These are phyloP conservation scores for Zoanthus gigantus DNA, from an alignment of 92 coral and sea anemone genomes.

Conservation along the genomic window DNA sequence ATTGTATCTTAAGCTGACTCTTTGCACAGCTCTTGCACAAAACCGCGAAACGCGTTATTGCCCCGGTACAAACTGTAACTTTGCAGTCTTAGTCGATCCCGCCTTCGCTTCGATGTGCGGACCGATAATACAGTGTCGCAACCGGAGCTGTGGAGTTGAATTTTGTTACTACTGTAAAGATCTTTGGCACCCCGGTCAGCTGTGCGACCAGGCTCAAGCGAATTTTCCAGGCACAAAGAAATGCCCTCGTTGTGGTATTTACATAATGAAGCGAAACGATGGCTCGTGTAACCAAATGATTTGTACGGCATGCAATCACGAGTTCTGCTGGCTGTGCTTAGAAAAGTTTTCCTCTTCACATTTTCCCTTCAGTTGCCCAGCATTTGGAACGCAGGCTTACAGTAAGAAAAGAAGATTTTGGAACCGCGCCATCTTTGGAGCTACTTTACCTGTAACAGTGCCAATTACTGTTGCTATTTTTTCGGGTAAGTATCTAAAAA, in stretches of 20 bases:
- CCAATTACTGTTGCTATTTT: slow-evolving; percentile 25
- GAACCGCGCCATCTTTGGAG: slow-evolving; percentile 32
- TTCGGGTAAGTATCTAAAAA: not conserved
- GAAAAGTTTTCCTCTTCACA: slow-evolving; percentile 38
- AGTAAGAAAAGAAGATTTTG: slow-evolving; percentile 25
- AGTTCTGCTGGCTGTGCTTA: slow-evolving; percentile 69
- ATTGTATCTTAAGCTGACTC: slow-evolving; percentile 27
- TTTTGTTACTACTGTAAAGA: slow-evolving; percentile 38
- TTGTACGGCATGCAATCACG: slow-evolving; percentile 49
- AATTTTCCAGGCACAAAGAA: slow-evolving; percentile 30
- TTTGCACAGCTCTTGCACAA: slow-evolving; percentile 34
- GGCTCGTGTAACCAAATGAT: slow-evolving; percentile 60
- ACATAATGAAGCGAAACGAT: slow-evolving; percentile 47
- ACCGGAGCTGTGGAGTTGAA: slow-evolving; percentile 25
- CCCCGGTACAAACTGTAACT: slow-evolving; percentile 50
- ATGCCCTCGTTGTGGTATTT: slow-evolving; percentile 61
- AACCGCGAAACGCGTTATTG: slow-evolving; percentile 54
- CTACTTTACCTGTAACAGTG: slow-evolving; percentile 23
- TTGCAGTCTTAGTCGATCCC: slow-evolving; percentile 33
- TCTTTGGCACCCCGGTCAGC: slow-evolving; percentile 26
- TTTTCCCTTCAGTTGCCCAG: slow-evolving; percentile 43
- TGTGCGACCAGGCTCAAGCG: slow-evolving; percentile 3
- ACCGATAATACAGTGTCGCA: slow-evolving; percentile 27
- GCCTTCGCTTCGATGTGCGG: not conserved
- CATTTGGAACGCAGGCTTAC: slow-evolving; percentile 42